phyloP scores from a whole-genome alignment of 2,113 vertebrate genomes.

The Xenus cinereus region DNA sequence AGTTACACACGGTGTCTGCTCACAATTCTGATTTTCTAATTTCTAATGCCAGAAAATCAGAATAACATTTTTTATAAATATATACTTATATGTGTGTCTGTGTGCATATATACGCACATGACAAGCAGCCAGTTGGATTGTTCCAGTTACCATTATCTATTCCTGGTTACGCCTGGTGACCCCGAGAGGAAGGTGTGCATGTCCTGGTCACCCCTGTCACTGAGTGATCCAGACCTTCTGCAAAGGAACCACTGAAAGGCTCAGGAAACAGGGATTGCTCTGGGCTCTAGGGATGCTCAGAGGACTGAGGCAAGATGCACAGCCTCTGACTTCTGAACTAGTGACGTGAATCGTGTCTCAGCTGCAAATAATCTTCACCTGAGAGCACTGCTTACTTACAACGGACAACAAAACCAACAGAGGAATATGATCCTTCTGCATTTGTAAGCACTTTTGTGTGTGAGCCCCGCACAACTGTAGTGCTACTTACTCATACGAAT shows the following conservation, averaged over 20 bases:
- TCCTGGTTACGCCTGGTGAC: neutral
- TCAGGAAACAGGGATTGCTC: neutral
- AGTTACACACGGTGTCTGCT: neutral
- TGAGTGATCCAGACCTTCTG: neutral
- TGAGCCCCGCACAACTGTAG: neutral
- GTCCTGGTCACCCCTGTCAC: neutral
- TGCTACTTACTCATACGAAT: neutral
- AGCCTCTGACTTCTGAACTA: neutral
- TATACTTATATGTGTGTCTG: no score
- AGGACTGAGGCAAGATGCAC: neutral
- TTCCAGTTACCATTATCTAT: neutral
- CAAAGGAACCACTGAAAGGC: neutral
- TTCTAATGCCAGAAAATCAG: neutral
- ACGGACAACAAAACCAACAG: neutral
- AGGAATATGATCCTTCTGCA: neutral
- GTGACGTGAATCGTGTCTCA: neutral
- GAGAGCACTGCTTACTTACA: neutral
- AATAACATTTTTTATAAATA: neutral
- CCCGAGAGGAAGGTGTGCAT: neutral
- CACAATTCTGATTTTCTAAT: neutral
- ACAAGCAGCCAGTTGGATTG: neutral
- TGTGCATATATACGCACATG: neutral
- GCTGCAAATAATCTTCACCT: neutral
- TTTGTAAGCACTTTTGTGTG: neutral
- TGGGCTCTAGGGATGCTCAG: neutral